Evolutionary conservation across 1,140 invertebrate species (phyloP).

Genomic region (Araneus ventricosus): DNA sequence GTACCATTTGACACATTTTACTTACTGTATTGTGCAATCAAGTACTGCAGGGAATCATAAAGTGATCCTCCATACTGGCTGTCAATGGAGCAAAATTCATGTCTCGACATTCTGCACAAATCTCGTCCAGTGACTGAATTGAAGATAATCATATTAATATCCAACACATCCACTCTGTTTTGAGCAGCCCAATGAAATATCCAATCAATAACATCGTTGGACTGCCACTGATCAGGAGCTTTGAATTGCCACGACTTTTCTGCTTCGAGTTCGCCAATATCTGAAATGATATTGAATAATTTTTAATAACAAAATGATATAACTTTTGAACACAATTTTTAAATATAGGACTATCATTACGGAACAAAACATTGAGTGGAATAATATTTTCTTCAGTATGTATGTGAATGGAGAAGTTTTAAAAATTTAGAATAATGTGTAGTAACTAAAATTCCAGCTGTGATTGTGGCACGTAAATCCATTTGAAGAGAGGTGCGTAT

Average conservation of each 20-base stretch:
- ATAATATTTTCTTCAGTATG: no score
- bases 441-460: no score
- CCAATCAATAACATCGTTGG: conserved; percentile 64
- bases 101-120: conserved; percentile 54
- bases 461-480: no score
- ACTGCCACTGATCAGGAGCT: conserved; percentile 65
- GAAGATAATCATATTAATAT: conserved; percentile 68
- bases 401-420: no score
- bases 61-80: conserved; percentile 44
- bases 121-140: conserved; percentile 61
- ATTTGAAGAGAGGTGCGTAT: no score
- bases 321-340: no score
- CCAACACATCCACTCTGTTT: conserved; percentile 54
- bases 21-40: conserved; percentile 66
- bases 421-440: no score
- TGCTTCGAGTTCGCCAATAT: conserved; percentile 63
- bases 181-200: conserved; percentile 67
- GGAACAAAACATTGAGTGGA: no score
- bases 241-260: conserved; percentile 69
- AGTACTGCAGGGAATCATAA: conserved; percentile 51
- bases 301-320: no score
- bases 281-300: background rate
- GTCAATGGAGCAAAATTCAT: conserved; percentile 67
- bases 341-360: no score
- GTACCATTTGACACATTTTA: background rate